Conservation (phyloP, 2,888 invertebrate species). For the Dorcus hopei region DNA sequence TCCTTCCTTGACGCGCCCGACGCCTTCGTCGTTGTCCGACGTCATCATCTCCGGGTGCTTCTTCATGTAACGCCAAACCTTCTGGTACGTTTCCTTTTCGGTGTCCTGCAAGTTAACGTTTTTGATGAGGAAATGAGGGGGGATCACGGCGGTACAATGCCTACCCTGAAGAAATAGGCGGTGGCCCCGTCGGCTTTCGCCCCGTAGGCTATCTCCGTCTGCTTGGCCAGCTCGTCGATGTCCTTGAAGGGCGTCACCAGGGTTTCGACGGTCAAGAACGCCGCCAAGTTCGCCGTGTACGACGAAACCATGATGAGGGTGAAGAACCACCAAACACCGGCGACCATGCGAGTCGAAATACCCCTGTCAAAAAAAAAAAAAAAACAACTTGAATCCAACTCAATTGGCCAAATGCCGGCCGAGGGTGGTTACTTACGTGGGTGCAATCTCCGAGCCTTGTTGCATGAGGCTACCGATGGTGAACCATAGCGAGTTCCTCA, state of each 20-base stretch:
- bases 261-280: conserved; percentile 81
- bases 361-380: conserved; percentile 57
- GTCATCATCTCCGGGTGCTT: conserved; percentile 59
- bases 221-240: conserved; percentile 80
- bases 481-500: conserved; percentile 86
- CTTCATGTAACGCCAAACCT: conserved; percentile 79
- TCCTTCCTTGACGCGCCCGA: conserved; percentile 49
- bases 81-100: conserved; percentile 70
- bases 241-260: conserved; percentile 68
- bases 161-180: conserved; percentile 82
- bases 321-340: conserved; percentile 88
- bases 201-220: conserved; percentile 82
- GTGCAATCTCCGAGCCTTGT: conserved; percentile 85
- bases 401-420: neutral
- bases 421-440: conserved; percentile 59
- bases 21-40: conserved; percentile 63
- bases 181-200: conserved; percentile 85
- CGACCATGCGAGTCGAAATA: conserved; percentile 82
- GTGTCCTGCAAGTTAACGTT: conserved; percentile 59
- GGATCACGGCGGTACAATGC: too few relatives aligned
- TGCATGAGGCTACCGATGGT: conserved; percentile 80
- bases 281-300: conserved; percentile 89
- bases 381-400: neutral
- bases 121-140: too few relatives aligned
- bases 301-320: conserved; percentile 82